phyloP scores from a whole-genome alignment of 2,888 invertebrate species.

The Opisthograptis luteolata region DNA sequence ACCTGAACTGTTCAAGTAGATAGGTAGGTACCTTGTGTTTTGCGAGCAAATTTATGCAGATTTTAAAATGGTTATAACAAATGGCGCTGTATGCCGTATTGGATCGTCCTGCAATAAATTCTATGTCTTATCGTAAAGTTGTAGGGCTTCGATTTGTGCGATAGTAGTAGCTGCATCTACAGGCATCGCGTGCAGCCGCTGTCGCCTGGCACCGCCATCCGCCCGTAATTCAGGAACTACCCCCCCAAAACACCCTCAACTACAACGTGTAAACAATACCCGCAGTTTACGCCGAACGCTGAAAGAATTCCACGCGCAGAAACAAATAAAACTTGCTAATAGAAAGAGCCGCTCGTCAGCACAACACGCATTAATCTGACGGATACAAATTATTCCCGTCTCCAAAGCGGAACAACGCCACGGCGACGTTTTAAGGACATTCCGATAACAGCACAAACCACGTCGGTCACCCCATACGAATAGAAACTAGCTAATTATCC shows the following conservation, averaged over 20 bases:
- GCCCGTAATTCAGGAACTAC: constrained; percentile 68
- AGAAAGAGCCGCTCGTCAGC: constrained; percentile 48
- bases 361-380: constrained; percentile 48
- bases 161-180: constrained; percentile 59
- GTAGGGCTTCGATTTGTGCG: constrained; percentile 60
- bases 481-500: constrained; percentile 83
- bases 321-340: constrained; percentile 51
- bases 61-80: constrained; percentile 50
- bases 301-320: constrained; percentile 43
- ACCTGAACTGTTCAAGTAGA: constrained; percentile 11
- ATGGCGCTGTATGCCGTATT: constrained; percentile 43
- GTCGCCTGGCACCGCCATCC: constrained; percentile 83
- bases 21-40: constrained; percentile 20
- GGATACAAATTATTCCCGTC: constrained; percentile 50
- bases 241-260: constrained; percentile 61
- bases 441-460: constrained; percentile 55
- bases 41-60: constrained; percentile 46
- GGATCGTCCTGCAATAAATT: constrained; percentile 49
- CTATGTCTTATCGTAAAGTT: constrained; percentile 53
- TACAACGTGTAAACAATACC: constrained; percentile 67
- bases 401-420: constrained; percentile 42
- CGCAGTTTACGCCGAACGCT: constrained; percentile 43
- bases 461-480: constrained; percentile 63
- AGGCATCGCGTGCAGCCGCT: constrained; percentile 73
- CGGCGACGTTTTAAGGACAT: constrained; percentile 66